Base-by-base conservation (phyloP, 2,797 vertebrate genomes). In the Hipposideros larvatus region DNA sequence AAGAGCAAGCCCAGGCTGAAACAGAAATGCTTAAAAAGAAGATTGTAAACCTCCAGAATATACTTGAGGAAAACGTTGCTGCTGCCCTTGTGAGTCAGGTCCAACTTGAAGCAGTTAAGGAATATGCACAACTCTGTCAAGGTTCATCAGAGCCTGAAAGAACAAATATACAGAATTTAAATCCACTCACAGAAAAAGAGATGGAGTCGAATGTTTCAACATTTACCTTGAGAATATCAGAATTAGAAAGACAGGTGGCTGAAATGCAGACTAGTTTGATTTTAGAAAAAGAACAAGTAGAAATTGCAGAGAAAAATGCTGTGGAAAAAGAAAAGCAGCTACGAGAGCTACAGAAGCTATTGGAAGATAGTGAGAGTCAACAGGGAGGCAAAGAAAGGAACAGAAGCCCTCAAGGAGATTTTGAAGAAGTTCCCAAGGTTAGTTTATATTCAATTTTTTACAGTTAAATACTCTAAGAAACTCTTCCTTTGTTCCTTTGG, bases 291-390 rank as follows among this genome's bases (percentile, higher is more conserved):
- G 98, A 99, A 96, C 99, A 99, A 83, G 97, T 99, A 28, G 98
- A 98, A 97, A 98, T 98, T 96, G 99, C 99, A 11, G 99, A 99
- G 97, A 98, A 99, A 96, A 99, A 99, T 87, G 98, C 98, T 94
- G 71, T 98, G 61, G 98, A 99, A 96, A 99, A 99, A 77, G 99
- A 99, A 98, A 98, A 94, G 96, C 99, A 98, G 90, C 98, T 99
- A 75, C 84, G 97, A 4, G 98, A 99, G 91, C 98, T 99, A 80
- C 98, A 99, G 97, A 98, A 98, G 53, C 97, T 99, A 14, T 98
- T 99, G 34, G 97, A 98, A 80, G 98, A 98, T 88, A 98, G 98
- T 98, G 98, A 98, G 92, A 95, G 95, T 92, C 96, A 96, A 26
- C 88, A 97, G 6, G 88, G 89, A 95, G 48, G 3, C 46, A 97